Percentiles rank a stretch among this genome's conserved stretches.
These are phyloP conservation scores for Ernsta delagoae DNA, from an alignment of 2,888 invertebrate species.

Conservation along the genomic window DNA sequence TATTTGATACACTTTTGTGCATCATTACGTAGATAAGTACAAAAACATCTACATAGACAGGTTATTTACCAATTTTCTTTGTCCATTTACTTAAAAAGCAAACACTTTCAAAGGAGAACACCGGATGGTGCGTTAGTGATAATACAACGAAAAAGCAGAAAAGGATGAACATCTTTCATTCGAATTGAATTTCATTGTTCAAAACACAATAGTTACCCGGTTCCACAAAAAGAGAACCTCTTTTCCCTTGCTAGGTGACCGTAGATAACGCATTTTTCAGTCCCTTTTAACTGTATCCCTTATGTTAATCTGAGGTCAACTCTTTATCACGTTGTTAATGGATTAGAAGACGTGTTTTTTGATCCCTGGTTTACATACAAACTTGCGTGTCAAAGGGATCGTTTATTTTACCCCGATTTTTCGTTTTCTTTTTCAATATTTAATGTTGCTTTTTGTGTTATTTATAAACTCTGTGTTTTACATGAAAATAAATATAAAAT, in stretches of 20 bases:
- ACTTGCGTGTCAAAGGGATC: slow-evolving; percentile 12
- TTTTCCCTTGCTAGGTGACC: slow-evolving; percentile 59
- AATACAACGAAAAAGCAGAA: slow-evolving; percentile 21
- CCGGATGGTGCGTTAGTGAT: slow-evolving; percentile 10
- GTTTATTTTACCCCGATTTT: not conserved
- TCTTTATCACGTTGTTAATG: slow-evolving; percentile 52
- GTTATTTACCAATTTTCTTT: not conserved
- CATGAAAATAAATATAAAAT: too few relatives aligned
- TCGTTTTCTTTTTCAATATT: not conserved
- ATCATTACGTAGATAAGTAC: too few relatives aligned
- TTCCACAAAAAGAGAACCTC: slow-evolving; percentile 65
- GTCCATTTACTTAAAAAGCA: not conserved
- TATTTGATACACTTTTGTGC: too few relatives aligned
- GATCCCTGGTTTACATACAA: slow-evolving; percentile 15
- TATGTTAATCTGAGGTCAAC: slow-evolving; percentile 73
- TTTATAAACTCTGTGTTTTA: not conserved
- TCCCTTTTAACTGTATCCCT: slow-evolving; percentile 73
- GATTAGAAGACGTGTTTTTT: slow-evolving; percentile 21
- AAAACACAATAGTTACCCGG: slow-evolving; percentile 40
- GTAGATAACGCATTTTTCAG: slow-evolving; percentile 66
- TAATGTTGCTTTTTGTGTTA: not conserved
- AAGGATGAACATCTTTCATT: slow-evolving; percentile 18
- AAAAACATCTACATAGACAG: too few relatives aligned
- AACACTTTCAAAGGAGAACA: not conserved
- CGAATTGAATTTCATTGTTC: slow-evolving; percentile 26